A percentile compares a stretch with the other conserved stretches of the same genome.
Evolutionary conservation across 1,140 invertebrate genomes (phyloP).

Genomic region (Diorhabda carinulata): DNA sequence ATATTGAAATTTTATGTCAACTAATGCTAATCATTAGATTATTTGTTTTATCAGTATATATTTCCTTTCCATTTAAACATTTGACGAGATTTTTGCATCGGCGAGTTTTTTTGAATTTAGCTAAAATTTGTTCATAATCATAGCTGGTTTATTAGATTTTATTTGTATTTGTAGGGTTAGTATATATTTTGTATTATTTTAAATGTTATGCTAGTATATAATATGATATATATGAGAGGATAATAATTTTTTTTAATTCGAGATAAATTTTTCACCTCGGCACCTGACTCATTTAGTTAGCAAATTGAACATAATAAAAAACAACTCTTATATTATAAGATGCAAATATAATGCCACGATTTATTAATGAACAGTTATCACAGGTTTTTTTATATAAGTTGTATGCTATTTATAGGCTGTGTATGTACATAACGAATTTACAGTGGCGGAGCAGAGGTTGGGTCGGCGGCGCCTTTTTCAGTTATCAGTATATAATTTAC

Average conservation of each 20-base stretch:
- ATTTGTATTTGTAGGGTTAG: conserved; percentile 3
- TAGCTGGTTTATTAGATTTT: background rate
- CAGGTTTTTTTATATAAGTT: conserved; percentile 5
- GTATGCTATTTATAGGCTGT: conserved; percentile 44
- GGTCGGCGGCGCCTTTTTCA: conserved; percentile 30
- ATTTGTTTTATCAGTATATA: no score
- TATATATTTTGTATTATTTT: conserved; percentile 11
- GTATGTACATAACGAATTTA: conserved; percentile 43
- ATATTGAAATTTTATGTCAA: no score
- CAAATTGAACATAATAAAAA: background rate
- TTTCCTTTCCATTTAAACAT: no score
- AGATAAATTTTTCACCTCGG: background rate
- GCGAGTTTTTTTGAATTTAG: no score
- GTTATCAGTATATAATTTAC: conserved; percentile 42
- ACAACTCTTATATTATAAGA: background rate
- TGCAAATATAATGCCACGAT: background rate
- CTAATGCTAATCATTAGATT: no score
- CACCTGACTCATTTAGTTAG: background rate
- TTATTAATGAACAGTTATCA: no score
- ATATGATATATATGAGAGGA: no score
- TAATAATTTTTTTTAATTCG: no score
- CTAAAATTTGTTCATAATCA: background rate
- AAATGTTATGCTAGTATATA: background rate
- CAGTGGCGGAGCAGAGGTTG: conserved; percentile 40
- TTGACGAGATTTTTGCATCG: no score